A percentile compares a stretch with the other conserved stretches of the same genome.
Evolutionary conservation across 1,140 invertebrate species (phyloP).

Genomic region (Eupristina koningsbergeri): DNA sequence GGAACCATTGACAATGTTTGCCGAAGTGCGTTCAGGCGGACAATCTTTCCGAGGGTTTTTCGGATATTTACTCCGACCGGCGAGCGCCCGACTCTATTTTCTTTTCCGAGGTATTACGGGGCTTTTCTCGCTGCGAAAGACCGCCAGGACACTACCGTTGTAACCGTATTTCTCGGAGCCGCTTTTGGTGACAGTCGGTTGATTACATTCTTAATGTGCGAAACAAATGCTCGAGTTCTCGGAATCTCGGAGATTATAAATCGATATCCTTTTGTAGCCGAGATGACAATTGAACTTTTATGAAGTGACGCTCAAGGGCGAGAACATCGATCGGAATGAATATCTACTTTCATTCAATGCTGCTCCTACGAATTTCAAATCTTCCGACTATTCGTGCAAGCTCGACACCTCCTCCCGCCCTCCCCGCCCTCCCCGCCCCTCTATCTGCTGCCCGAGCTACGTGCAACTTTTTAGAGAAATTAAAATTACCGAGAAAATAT

Average conservation of each 20-base stretch:
- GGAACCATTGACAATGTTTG: slow-evolving; percentile 12
- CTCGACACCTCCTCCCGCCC: no score
- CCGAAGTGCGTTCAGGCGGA: background rate
- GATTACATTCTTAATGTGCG: slow-evolving; percentile 8
- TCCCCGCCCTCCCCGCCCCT: no score
- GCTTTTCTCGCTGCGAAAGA: background rate
- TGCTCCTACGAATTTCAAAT: no score
- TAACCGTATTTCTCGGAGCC: background rate
- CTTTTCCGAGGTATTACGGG: background rate
- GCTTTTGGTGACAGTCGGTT: background rate
- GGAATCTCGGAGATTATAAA: background rate
- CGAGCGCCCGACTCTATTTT: background rate
- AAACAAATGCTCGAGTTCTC: background rate
- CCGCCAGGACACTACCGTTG: background rate
- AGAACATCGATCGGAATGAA: background rate
- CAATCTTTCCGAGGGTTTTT: slow-evolving; percentile 1
- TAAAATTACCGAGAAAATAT: background rate
- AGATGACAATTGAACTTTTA: slow-evolving; percentile 1
- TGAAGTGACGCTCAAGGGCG: background rate
- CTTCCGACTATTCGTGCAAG: no score
- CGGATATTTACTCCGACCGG: background rate
- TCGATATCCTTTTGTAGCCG: background rate
- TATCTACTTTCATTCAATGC: background rate
- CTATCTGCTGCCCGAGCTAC: no score
- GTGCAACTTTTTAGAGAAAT: background rate